Base-by-base conservation (phyloP, 2,797 vertebrate species). In the Limosa lapponica region DNA sequence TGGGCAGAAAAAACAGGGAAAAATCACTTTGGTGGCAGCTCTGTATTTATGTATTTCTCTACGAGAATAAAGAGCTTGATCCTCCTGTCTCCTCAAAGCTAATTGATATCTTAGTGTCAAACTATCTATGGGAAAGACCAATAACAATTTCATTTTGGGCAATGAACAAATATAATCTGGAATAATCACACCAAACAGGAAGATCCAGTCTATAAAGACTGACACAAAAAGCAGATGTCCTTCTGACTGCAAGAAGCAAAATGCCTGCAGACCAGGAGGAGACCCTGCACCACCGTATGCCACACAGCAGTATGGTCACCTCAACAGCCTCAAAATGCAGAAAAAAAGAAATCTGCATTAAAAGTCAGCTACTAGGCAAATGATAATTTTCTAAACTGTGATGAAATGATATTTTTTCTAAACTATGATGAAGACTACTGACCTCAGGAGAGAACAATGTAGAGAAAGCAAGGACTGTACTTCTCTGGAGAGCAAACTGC, bases 211-310 rank as follows among this genome's bases (percentile, higher is more conserved):
- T 43, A 27, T 28, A 90, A 88, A 69, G 5, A 64, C 32, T n/a
- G 30, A 72, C 61, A 81, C 22, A 67, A 84, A 65, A 78, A 52
- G 27, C 20, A 58, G 59, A 37, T 13, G 16, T 14, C 59, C 55
- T 58, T 46, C 74, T 91, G 39, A 59, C 28, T 37, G 51, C 30
- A 80, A 70, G 73, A 83, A 1, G 5, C 11, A 27, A 52, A 66
- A 87, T n/a, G 24, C 32, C 8, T 48, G 48, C 46, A 87, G 79
- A 73, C 43, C 1, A 0, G 14, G 30, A 54, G 62, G 10, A 59
- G 34, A 62, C 0, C 2, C 23, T 55, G 25, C 4, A 0, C 34
- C 58, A 43, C 1, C 6, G 17, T 19, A 49, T 5, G 44, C 30
- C 28, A 43, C 7, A 30, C 0, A 16, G 72, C 64, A 80, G 6